A percentile compares a stretch with the other conserved stretches of the same genome.
Conservation (phyloP, 2,797 vertebrate genomes). For the Alcedo quadribrachys region DNA sequence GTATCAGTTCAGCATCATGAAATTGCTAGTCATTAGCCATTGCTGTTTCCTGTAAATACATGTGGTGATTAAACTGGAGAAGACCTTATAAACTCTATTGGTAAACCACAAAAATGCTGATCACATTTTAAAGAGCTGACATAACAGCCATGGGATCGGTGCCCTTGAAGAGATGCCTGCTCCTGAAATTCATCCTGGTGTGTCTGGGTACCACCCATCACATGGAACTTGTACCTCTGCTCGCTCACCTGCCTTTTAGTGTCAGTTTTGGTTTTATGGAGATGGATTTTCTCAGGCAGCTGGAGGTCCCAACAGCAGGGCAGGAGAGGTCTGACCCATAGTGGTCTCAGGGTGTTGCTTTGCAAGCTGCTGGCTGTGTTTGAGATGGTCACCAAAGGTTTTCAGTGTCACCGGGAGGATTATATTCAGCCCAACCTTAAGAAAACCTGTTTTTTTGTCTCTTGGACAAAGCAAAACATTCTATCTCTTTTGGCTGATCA, state of each 20-base stretch:
- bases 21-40: not conserved
- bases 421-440: not conserved
- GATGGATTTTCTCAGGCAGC: not conserved
- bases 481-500: accelerated
- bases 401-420: not conserved
- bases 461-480: not conserved
- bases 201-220: not conserved
- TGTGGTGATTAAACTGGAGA: slow-evolving; percentile 2
- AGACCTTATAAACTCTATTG: not conserved
- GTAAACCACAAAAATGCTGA: slow-evolving; percentile 23
- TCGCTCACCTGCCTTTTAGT: not conserved
- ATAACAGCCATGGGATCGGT: accelerated
- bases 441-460: not conserved
- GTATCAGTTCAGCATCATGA: not conserved
- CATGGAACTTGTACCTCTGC: not conserved
- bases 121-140: not conserved
- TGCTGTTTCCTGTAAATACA: not conserved
- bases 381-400: accelerated
- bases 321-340: not conserved
- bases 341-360: accelerated
- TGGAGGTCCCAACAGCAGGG: accelerated
- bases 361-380: not conserved
- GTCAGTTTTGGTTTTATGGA: not conserved
- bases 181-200: accelerated
- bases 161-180: accelerated